Base-by-base conservation (phyloP, 2,888 invertebrate genomes). In the Acrobeloides nanus region DNA sequence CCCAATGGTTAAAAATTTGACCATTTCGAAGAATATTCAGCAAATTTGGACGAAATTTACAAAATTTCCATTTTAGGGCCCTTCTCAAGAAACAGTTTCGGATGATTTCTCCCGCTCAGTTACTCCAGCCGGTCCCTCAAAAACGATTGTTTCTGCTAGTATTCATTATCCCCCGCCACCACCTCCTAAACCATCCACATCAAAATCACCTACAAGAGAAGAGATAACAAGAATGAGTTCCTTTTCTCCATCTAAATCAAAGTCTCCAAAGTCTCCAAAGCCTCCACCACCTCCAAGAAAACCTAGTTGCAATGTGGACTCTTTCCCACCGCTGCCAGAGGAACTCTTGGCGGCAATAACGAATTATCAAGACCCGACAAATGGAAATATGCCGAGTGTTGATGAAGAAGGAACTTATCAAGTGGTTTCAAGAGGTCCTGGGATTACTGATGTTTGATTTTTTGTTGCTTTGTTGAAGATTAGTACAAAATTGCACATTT, bases 371-470 rank as follows among this genome's bases (percentile, higher is more conserved):
- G 37, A 18, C 43, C 12, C 42, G 42, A 5, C 33, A 5, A 6
- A 6, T 31, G 7, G 29, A 7, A 17, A 21, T 12, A 48, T 49
- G 31, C 38, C 31, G 40, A 32, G 26, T 20, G 31, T 31, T 24
- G 24, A 49, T 17, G 31, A 31, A 18, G 24, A 40, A 40, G 32
- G 21, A 23, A n/a, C 23, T 27, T 46, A 44, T 17, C 17, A 17
- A 12, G 41, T 41, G 6, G 26, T 26, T 15, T 32, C 18, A 15
- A 15, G 41, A 5, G 53, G 53, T 3, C 56, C 53, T 7, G 56
- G 53, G 10, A 35, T 53, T 15, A 53, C 53, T 18, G 53, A 53
- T 52, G 53, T 53, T 21, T 53, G 35, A 4, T 39, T 15, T 23
- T 29, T 29, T n/a, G n/a, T n/a, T n/a, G n/a, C n/a, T n/a, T n/a